Evolutionary conservation across 2,888 invertebrate species (phyloP).

Genomic region (Prosopocoilus inquinatus): DNA sequence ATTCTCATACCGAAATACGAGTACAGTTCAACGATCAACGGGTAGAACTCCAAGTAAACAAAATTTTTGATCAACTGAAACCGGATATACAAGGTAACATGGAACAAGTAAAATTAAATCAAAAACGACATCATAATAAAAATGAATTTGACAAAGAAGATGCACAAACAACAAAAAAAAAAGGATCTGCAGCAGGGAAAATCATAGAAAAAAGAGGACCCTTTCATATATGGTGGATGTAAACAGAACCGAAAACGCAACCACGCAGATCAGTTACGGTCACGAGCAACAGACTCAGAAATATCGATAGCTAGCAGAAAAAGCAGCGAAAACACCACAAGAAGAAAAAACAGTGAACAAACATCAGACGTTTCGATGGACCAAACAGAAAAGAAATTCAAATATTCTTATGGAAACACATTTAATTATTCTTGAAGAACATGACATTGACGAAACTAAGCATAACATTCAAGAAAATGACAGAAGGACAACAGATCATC

Average conservation of each 20-base stretch:
- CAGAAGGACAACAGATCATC: too few relatives aligned
- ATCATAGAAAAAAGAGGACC: slow-evolving; percentile 1
- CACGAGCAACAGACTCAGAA: neutral
- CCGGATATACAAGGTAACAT: neutral
- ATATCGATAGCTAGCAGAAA: neutral
- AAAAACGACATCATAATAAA: neutral
- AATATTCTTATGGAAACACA: too few relatives aligned
- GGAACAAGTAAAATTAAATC: neutral
- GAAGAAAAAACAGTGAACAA: too few relatives aligned
- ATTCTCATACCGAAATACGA: slow-evolving; percentile 2
- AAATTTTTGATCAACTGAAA: slow-evolving; percentile 4
- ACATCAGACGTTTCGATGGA: too few relatives aligned
- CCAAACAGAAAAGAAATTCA: too few relatives aligned
- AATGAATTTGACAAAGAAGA: neutral
- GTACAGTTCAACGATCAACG: neutral
- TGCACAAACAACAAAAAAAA: neutral
- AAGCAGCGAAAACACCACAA: neutral
- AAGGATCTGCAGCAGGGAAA: slow-evolving; percentile 1
- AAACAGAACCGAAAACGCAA: neutral
- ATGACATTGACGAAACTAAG: neutral
- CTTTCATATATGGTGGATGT: slow-evolving; percentile 2
- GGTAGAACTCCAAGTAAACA: slow-evolving; percentile 1
- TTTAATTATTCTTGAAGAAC: too few relatives aligned
- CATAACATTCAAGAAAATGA: too few relatives aligned
- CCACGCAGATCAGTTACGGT: slow-evolving; percentile 1